Evolutionary conservation across 2,888 invertebrate genomes (phyloP), one percentile per base, ranked within the genome.

Genomic region (Temnothorax ravouxi): DNA sequence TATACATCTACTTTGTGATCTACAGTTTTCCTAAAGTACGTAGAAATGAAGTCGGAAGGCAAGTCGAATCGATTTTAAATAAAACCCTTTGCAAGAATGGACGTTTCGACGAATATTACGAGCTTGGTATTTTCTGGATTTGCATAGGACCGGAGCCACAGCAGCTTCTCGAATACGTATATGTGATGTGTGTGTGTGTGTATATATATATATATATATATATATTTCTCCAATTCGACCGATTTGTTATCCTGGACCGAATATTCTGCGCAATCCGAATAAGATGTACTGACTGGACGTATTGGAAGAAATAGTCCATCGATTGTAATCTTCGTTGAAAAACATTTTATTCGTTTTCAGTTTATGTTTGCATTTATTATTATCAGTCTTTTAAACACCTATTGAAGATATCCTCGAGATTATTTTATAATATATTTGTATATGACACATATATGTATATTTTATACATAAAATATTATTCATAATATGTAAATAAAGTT

Each of bases 51-150:
- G 52, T 18, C 34, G 21, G 52, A 21, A 82, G 76, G 64, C 54
- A 50, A 61, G 41, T 80, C 29, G 86, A 88, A 85, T 90, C 69
- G 86, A 87, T 86, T 87, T 87, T 89, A 89, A 91, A 89, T 88
- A 90, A 84, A 90, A 82, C 76, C 79, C 85, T 83, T 79, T 83
- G 71, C 84, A 74, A 88, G 87, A 88, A 87, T 86, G 84, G 86
- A 89, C 85, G 86, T 82, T 87, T 83, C 75, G 71, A 80, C 84
- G 66, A 84, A 69, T 86, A 86, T 84, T 82, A 82, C 69, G 59
- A 47, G 66, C 52, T 72, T 80, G 72, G 77, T 82, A 83, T 86
- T 84, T 83, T 50, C 59, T 84, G 86, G 89, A 88, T 88, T 91
- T 86, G 83, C 87, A 87, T 88, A 86, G 86, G 66, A 88, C 87